Percentiles rank a stretch among this genome's conserved stretches.
These are phyloP conservation scores for Neodiprion lecontei DNA, from an alignment of 1,140 invertebrate species.

Conservation along the genomic window DNA sequence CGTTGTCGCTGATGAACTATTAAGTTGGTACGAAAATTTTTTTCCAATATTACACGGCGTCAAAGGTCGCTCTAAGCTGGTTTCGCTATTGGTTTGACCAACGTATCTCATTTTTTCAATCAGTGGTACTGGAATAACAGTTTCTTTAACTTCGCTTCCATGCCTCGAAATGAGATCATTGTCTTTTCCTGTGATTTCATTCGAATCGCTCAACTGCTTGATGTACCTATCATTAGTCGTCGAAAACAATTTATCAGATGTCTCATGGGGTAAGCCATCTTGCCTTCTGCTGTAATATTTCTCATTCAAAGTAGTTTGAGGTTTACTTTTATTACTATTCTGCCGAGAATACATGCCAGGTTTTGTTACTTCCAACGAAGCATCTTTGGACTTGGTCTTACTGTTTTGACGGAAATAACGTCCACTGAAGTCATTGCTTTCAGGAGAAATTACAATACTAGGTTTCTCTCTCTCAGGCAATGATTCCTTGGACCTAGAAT, in stretches of 20 bases:
- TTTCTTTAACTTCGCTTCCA: background rate
- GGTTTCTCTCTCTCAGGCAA: slow-evolving; percentile 33
- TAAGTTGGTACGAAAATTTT: slow-evolving; percentile 42
- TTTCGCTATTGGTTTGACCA: slow-evolving; percentile 32
- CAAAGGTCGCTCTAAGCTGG: slow-evolving; percentile 8
- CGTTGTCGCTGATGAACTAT: slow-evolving; percentile 26
- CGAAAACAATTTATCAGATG: background rate
- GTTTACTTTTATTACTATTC: slow-evolving; percentile 22
- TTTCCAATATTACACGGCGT: slow-evolving; percentile 30
- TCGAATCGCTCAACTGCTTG: background rate
- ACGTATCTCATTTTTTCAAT: slow-evolving; percentile 47
- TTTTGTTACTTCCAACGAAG: slow-evolving; percentile 11
- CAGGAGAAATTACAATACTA: slow-evolving; percentile 37
- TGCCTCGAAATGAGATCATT: background rate
- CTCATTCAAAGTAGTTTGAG: background rate
- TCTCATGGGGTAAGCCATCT: background rate
- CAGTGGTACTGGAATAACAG: slow-evolving; percentile 9
- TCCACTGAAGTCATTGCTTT: slow-evolving; percentile 35
- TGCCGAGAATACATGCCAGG: slow-evolving; percentile 23
- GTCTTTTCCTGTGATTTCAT: background rate
- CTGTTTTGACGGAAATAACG: slow-evolving; percentile 37
- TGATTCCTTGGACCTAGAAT: slow-evolving; percentile 38
- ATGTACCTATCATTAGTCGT: background rate
- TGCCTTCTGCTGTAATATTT: background rate
- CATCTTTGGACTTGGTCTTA: slow-evolving; percentile 32